Evolutionary conservation across 1,140 invertebrate genomes (phyloP).

Genomic region (Bombus huntii): DNA sequence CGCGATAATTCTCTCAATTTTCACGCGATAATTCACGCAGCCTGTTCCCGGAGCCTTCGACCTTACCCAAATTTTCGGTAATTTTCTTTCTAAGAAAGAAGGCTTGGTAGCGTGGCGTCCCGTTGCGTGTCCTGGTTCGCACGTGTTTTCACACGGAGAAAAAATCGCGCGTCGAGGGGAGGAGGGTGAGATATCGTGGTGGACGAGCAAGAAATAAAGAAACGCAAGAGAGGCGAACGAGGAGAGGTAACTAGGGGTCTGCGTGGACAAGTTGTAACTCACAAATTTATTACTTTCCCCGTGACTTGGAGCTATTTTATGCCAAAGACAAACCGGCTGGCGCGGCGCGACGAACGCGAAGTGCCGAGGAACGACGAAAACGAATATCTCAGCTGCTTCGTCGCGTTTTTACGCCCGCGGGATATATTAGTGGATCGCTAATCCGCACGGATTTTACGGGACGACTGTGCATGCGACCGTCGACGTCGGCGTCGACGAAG

Average conservation of each 20-base stretch:
- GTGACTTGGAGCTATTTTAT: conserved; percentile 74
- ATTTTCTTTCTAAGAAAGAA: conserved; percentile 1
- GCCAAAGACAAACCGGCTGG: conserved; percentile 73
- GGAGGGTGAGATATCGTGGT: neutral
- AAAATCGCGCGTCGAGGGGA: neutral
- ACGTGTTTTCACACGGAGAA: conserved; percentile 48
- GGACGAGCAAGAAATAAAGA: conserved; percentile 42
- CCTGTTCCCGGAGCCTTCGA: no score
- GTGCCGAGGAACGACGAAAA: conserved; percentile 56
- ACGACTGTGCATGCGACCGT: conserved; percentile 65
- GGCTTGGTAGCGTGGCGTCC: neutral
- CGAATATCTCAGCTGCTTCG: conserved; percentile 79
- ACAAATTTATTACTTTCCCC: conserved; percentile 77
- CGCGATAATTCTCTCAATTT: no score
- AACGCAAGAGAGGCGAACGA: neutral
- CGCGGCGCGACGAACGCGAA: neutral
- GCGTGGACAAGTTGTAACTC: conserved; percentile 65
- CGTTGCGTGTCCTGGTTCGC: conserved; percentile 45
- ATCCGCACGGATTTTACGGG: conserved; percentile 79
- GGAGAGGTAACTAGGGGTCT: conserved; percentile 47
- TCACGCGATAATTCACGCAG: no score
- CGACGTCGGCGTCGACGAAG: conserved; percentile 30
- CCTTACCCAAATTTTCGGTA: neutral
- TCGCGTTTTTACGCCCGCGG: conserved; percentile 76
- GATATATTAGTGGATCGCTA: conserved; percentile 80